Evolutionary conservation across 2,888 invertebrate genomes (phyloP), one percentile per base, ranked within the genome.

Genomic region (Chrysopilus asiliformis): DNA sequence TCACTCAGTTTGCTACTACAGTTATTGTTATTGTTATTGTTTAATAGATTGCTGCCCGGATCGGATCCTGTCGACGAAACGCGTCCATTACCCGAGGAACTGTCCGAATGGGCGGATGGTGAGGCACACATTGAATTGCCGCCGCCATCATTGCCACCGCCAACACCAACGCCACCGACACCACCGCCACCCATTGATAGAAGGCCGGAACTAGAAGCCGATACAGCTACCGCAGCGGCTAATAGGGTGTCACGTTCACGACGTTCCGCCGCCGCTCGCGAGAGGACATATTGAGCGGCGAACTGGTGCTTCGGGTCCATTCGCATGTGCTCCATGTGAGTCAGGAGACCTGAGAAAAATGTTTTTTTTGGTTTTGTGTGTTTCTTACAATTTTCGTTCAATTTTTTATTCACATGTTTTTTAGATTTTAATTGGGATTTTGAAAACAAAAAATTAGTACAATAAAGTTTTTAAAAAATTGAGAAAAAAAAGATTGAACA

Each of bases 241-340:
- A 89, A 67, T 36, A 81, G 65, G 24, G 69, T 72, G 56, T 89
- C 89, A 31, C 89, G 67, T 55, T 90, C 89, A 45, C 90, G 71
- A 48, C 89, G 72, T 56, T 90, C 90, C 12, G 90, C 90, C 6
- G 90, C 90, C 7, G 90, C 91, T 49, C 89, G 68, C 38, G 85
- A 85, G 22, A 91, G 68, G 28, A 91, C 89, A 65, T 90, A 91
- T 57, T 91, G 91, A 18, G 91, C 90, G 26, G 90, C 90, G 55
- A 91, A 91, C 62, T 90, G 90, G 68, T 91, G 90, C 62, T 91
- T 91, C 1, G 90, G 89, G 60, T 91, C 90, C 89, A 90, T 90
- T 53, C 90, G 74, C 90, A 91, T 90, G 59, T 90, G 89, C 54
- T 91, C 90, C 90, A 91, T 90, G 60, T 91, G 91, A 40, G 85